Base-by-base conservation (phyloP, 2,113 vertebrate species). In the Alexandromys fortis region DNA sequence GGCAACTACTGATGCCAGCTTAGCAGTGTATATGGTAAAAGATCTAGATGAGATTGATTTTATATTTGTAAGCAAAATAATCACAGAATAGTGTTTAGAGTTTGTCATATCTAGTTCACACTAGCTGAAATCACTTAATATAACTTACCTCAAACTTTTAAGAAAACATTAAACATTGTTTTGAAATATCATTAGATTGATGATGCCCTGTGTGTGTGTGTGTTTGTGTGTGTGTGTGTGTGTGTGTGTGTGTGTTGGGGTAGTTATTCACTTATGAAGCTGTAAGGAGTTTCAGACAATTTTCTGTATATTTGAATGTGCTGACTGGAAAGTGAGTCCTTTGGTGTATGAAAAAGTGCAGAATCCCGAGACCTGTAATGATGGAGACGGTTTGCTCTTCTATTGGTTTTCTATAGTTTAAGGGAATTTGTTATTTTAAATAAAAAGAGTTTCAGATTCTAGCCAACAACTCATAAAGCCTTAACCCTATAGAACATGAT, bases 351-450 rank as follows among this genome's bases (percentile, higher is more conserved):
- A 17, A 8, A 38, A 35, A 83, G 16, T 11, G 2, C 10, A 92
- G 30, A 58, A 90, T 96, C 89, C 95, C 88, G 75, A 97, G 76
- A 81, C 45, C 24, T 75, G 30, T 90, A 73, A 91, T 7, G 13
- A 76, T 52, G 94, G 82, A 94, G 63, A 83, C 81, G 35, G 87
- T 92, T 85, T 91, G 35, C n/a, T 91, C 79, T 92, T 83, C 86
- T 95, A 38, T 86, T 97, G 91, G 87, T 83, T 95, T 92, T 95
- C 35, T 49, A 7, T 85, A 22, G 91, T 96, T 90, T 3, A n/a
- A 85, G 67, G 95, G 45, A 85, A 90, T 94, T 82, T 91, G 42
- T 89, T 94, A 82, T 96, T 81, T 94, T 72, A 90, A 81, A 94
- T 96, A 90, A 38, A 45, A 93, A 90, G 70, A 73, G 17, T 91